phyloP scores from a whole-genome alignment of 2,797 vertebrate genomes.

The Picus viridis region DNA sequence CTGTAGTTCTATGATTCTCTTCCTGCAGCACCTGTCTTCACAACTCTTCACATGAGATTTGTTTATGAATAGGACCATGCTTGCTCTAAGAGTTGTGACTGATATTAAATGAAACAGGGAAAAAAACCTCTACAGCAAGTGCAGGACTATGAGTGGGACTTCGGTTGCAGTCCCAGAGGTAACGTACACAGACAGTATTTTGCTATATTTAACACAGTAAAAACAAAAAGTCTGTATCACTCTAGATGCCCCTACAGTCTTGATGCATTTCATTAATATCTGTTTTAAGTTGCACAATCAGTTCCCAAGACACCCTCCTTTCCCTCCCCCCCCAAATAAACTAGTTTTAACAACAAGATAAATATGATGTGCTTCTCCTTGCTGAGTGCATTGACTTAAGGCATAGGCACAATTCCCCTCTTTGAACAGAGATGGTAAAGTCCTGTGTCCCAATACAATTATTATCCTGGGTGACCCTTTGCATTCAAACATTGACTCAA shows the following conservation, averaged over 20 bases:
- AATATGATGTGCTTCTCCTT: slow-evolving; percentile 97
- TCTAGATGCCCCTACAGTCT: slow-evolving; percentile 42
- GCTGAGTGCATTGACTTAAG: slow-evolving; percentile 98
- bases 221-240: slow-evolving; percentile 31
- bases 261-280: slow-evolving; percentile 36
- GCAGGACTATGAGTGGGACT: slow-evolving; percentile 29
- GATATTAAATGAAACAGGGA: neutral
- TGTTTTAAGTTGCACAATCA: slow-evolving; percentile 39
- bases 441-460: slow-evolving; percentile 87
- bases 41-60: neutral
- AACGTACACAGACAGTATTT: slow-evolving; percentile 28
- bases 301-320: slow-evolving; percentile 48
- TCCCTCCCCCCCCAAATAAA: slow-evolving; percentile 74
- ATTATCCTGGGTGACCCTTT: slow-evolving; percentile 87
- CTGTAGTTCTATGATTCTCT: neutral
- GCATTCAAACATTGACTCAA: slow-evolving; percentile 65
- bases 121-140: slow-evolving; percentile 3
- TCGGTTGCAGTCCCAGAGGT: slow-evolving; percentile 45
- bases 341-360: slow-evolving; percentile 78
- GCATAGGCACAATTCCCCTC: slow-evolving; percentile 95
- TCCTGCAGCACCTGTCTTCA: neutral
- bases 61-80: neutral
- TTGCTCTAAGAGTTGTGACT: neutral
- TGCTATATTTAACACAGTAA: slow-evolving; percentile 37
- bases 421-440: slow-evolving; percentile 90